These are phyloP conservation scores for Palythoa grandis DNA, from an alignment of 92 coral and sea anemone species.

Conservation along the genomic window DNA sequence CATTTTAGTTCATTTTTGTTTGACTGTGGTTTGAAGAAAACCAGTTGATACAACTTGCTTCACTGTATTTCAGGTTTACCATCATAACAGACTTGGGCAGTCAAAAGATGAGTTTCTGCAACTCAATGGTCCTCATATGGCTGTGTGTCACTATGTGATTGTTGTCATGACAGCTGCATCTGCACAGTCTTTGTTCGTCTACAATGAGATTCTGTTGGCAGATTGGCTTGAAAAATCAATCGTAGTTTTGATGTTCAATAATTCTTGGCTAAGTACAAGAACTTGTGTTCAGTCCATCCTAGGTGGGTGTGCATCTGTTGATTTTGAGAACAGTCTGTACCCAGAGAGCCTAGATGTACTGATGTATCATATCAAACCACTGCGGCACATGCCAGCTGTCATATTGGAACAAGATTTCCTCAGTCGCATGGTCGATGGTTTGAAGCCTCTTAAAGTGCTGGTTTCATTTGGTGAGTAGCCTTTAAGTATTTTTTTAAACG, in stretches of 20 bases:
- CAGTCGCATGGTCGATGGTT: constrained; percentile 81
- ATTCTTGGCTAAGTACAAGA: constrained; percentile 79
- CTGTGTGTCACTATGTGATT: constrained; percentile 68
- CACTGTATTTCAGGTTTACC: constrained; percentile 61
- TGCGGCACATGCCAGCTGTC: constrained; percentile 86
- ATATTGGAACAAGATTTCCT: constrained; percentile 88
- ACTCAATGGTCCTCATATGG: constrained; percentile 68
- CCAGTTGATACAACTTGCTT: background rate
- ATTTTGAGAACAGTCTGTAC: constrained; percentile 67
- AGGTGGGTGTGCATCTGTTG: constrained; percentile 82
- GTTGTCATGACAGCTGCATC: constrained; percentile 74
- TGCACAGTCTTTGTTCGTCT: constrained; percentile 83
- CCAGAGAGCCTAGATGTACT: constrained; percentile 82
- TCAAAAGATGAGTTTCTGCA: constrained; percentile 84
- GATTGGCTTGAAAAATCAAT: constrained; percentile 85
- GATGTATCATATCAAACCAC: constrained; percentile 82
- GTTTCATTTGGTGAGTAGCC: constrained; percentile 62
- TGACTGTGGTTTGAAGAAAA: background rate
- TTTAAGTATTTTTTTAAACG: background rate
- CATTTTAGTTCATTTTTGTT: too few relatives aligned
- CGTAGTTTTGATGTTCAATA: constrained; percentile 73
- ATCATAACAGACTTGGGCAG: constrained; percentile 82
- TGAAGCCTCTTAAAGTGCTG: constrained; percentile 71
- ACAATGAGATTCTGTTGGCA: constrained; percentile 82
- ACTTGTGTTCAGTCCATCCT: constrained; percentile 78